Conservation (phyloP, 2,888 invertebrate species). For the Sthenelais limicola region DNA sequence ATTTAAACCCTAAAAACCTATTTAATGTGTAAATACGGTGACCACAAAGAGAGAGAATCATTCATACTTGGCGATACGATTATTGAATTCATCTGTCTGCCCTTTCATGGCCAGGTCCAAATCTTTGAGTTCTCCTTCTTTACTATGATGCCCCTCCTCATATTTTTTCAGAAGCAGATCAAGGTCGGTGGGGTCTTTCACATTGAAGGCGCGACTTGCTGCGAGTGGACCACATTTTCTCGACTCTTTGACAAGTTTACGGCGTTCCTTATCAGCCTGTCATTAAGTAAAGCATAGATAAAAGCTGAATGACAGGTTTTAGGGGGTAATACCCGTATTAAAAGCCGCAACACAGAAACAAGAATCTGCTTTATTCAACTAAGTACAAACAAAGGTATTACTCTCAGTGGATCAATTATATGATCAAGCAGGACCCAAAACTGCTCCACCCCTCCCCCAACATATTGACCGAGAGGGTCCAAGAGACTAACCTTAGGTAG, state of each 20-base stretch:
- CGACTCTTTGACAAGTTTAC: constrained; percentile 77
- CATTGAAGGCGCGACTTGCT: constrained; percentile 81
- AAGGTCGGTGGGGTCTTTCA: constrained; percentile 73
- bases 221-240: constrained; percentile 78
- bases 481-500: constrained; percentile 67
- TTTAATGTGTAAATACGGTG: no score
- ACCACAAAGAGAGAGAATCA: no score
- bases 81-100: constrained; percentile 85
- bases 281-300: constrained; percentile 11
- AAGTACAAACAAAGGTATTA: no score
- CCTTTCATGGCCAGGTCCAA: constrained; percentile 85
- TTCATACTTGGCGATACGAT: constrained; percentile 86
- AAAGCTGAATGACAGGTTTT: background rate
- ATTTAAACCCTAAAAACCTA: no score
- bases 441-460: no score
- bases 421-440: no score
- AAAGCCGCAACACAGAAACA: no score
- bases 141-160: constrained; percentile 78
- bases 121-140: constrained; percentile 82
- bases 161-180: constrained; percentile 79
- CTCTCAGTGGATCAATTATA: no score
- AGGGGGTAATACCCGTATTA: no score
- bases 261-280: constrained; percentile 81
- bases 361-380: no score
- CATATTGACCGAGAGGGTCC: no score